Base-by-base conservation (phyloP, 2,113 vertebrate species). In the Lontra canadensis region DNA sequence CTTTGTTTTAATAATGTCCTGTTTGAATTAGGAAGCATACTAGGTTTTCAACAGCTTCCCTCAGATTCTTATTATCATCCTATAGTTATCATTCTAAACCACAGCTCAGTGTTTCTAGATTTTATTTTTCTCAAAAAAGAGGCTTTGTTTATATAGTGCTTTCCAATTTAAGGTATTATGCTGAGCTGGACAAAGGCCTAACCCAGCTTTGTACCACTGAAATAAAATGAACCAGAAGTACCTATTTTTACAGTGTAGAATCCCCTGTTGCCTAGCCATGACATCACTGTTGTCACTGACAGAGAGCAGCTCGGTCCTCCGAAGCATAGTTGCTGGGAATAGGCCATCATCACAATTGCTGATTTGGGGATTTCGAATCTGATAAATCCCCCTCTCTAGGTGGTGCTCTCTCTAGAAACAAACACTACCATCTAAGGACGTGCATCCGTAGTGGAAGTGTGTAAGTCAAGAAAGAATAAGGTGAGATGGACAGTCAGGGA, bases 41-140 rank as follows among this genome's bases (percentile, higher is more conserved):
- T 78, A 76, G 39, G 1, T 81, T 86, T 88, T 57, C 29, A 78
- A 6, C 15, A 65, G 31, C 92, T 52, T 73, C 42, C 39, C 21
- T 57, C 44, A 83, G 63, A 65, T 59, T 90, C 63, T 83, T 94
- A 59, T 81, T 80, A 63, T 63, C 21, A 42, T 67, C 82, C 59
- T 94, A 86, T 87, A 52, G 59, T 85, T 74, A 63, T 71, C 49
- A 63, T 67, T 93, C 59, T 94, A 95, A 94, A 97, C 20, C 26
- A 79, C 2, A 94, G 13, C 14, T 73, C 92, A 78, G 31, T 82
- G 39, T 96, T 90, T 89, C 39, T 90, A 82, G 23, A 84, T 80
- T 76, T 73, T 69, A 31, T 87, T 81, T 96, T 95, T 85, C 73
- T 67, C 20, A 81, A 49, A 47, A 23, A 42, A 86, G 1, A 52